Evolutionary conservation across 2,113 vertebrate genomes (phyloP), one percentile per base, ranked within the genome.

Genomic region (Cyprinodon brontotheroides): DNA sequence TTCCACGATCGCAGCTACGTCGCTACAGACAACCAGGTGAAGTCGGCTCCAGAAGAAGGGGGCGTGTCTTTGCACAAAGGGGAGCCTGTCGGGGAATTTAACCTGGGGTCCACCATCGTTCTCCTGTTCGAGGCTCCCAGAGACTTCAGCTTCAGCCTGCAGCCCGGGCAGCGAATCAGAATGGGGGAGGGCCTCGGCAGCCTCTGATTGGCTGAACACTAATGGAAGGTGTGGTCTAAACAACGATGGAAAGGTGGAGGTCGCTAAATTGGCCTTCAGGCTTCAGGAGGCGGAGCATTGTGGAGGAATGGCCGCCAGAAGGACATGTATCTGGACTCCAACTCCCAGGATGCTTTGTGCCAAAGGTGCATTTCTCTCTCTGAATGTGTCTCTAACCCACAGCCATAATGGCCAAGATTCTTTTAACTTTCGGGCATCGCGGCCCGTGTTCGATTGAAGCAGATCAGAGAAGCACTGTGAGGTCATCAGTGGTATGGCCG

Each of bases 101-200:
- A 99, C 91, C 90, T 99, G 22, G 98, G 98, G 62, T 99, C 98
- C 60, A 99, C 98, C 2, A 96, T 99, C 0, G 97, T 99, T 17
- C 94, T 99, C 2, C 95, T 99, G 78, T 99, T 99, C 0, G 98
- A 99, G 88, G 98, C 97, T 1, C 98, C 98, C 9, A 94, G 93
- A 81, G 94, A 97, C 90, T 99, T 99, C 88, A 94, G 86, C 72
- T 99, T 99, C 85, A 93, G 91, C 83, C 93, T 99, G 82, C 94
- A 96, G 83, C 85, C 96, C 0, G 98, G 98, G 67, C 98, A 99
- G 93, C 97, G 94, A 87, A 98, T 99, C 86, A 95, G 91, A 72
- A 96, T 97, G 22, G 98, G 98, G 70, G 97, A 99, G 87, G 95
- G 96, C 0, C 93, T 99, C 9, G 97, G 94, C 61, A 87, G 84